A percentile compares a stretch with the other conserved stretches of the same genome.
These are phyloP conservation scores for Eilema griseolum DNA, from an alignment of 2,888 invertebrate species.

Conservation along the genomic window DNA sequence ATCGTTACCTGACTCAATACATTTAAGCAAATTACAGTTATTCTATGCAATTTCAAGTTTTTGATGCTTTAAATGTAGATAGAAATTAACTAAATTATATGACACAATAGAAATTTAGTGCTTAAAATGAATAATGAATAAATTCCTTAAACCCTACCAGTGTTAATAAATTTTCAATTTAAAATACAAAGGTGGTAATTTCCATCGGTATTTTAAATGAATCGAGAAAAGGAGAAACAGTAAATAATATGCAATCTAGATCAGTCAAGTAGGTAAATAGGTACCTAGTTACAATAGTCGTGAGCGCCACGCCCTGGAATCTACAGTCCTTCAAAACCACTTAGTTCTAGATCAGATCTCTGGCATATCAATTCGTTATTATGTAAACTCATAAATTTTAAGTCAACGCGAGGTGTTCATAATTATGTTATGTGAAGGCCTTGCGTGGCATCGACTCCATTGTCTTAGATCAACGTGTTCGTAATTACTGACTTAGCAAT, in stretches of 20 bases:
- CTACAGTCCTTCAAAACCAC: slow-evolving; percentile 75
- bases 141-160: not conserved
- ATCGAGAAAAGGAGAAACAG: slow-evolving; percentile 69
- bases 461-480: slow-evolving; percentile 65
- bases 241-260: slow-evolving; percentile 64
- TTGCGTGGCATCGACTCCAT: slow-evolving; percentile 66
- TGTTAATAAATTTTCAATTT: not conserved
- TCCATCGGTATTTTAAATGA: slow-evolving; percentile 55
- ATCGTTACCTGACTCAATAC: slow-evolving; percentile 48
- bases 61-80: slow-evolving; percentile 33
- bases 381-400: slow-evolving; percentile 71
- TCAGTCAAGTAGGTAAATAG: slow-evolving; percentile 53
- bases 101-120: slow-evolving; percentile 30
- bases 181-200: slow-evolving; percentile 45
- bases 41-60: slow-evolving; percentile 41
- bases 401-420: slow-evolving; percentile 64
- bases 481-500: slow-evolving; percentile 61
- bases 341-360: slow-evolving; percentile 68
- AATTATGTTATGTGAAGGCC: slow-evolving; percentile 66
- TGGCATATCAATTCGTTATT: slow-evolving; percentile 77
- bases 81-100: slow-evolving; percentile 34
- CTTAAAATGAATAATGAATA: slow-evolving; percentile 34
- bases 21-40: slow-evolving; percentile 44
- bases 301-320: slow-evolving; percentile 80
- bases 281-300: slow-evolving; percentile 63